A percentile compares a stretch with the other conserved stretches of the same genome.
Evolutionary conservation across 1,140 invertebrate species (phyloP).

Genomic region (Trichonephila clavipes): DNA sequence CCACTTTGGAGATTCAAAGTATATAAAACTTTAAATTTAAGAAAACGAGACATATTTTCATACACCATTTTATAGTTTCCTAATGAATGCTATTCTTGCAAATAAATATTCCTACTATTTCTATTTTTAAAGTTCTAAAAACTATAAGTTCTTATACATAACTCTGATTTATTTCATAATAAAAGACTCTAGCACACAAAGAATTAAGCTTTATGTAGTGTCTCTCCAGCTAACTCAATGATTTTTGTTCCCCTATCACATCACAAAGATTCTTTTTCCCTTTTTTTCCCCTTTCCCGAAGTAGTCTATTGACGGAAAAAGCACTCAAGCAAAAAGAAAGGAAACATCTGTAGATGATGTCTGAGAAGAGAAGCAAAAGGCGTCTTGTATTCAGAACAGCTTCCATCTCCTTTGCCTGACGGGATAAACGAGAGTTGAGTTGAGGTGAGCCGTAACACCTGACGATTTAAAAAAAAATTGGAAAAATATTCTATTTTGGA

Average conservation of each 20-base stretch:
- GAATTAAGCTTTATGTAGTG: background rate
- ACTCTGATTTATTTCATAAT: background rate
- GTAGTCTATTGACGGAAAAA: constrained; percentile 8
- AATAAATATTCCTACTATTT: no score
- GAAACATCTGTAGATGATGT: constrained; percentile 23
- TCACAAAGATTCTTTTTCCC: background rate
- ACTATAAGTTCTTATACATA: no score
- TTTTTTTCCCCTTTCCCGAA: background rate
- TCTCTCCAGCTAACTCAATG: background rate
- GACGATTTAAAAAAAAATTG: constrained; percentile 8
- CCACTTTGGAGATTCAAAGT: no score
- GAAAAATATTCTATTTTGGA: background rate
- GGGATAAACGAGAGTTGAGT: constrained; percentile 22
- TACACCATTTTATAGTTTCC: no score
- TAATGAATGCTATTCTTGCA: no score
- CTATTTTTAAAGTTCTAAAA: no score
- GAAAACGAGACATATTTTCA: no score
- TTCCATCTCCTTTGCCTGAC: background rate
- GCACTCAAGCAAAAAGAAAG: background rate
- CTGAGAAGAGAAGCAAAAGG: background rate
- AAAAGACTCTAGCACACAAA: background rate
- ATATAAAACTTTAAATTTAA: no score
- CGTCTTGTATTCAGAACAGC: constrained; percentile 13
- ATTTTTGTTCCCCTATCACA: background rate
- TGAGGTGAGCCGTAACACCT: constrained; percentile 43